Evolutionary conservation across 64 coral and sea anemone species (phyloP), one percentile per base, ranked within the genome.

Genomic region (Catalaphyllia jardinei): DNA sequence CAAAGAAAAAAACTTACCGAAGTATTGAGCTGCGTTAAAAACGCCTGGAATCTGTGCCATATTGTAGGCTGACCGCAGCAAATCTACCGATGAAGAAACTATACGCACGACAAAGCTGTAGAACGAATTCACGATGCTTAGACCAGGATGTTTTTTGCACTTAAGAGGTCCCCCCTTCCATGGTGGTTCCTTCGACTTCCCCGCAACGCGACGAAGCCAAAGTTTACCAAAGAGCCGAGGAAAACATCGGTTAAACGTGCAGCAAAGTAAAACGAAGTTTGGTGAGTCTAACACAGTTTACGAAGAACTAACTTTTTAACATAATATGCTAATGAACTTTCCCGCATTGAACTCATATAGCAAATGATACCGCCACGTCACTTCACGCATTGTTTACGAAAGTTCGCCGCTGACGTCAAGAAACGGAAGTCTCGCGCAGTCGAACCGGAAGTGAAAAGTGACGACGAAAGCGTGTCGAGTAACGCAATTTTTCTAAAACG

Each of bases 331-430:
- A 85, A 85, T 85, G 24, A 19, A 85, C 38, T 46, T 85, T 33
- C 38, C 62, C 13, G 79, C 81, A 71, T 50, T 71, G 62, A 85
- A 85, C 13, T 71, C 13, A n/a, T 0, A 24, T 25, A 39, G 65
- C 65, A 51, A 85, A 85, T 19, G 65, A 64, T 85, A 42, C 63
- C 62, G 81, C 81, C 81, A 85, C 81, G 81, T 85, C 81, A 85
- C 81, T 85, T 71, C 62, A 85, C 81, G 81, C 81, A 85, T 85
- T 85, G 81, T 85, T 71, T 85, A 85, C 81, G 81, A 71, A 71
- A 11, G 81, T 63, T 71, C 63, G 65, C 81, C 81, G 81, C 81
- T 85, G 81, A 85, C 24, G 81, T 51, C 10, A 71, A 38, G 14
- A 39, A 33, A 51, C 81, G 81, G 81, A 85, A 85, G 81, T 85